phyloP scores from a whole-genome alignment of 2,888 invertebrate species.

The Drosophila acutilabella region DNA sequence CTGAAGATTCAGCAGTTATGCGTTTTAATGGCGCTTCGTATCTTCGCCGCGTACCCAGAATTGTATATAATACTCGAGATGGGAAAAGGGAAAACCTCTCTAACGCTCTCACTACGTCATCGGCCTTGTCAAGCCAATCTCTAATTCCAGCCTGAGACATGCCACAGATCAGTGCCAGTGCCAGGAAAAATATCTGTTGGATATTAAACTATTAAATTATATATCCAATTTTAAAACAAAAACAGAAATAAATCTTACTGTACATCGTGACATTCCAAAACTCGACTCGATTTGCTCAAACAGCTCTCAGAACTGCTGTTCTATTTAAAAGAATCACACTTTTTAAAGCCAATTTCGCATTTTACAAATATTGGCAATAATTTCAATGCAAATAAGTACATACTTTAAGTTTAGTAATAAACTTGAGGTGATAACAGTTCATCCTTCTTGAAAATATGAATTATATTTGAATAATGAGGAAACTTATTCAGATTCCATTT shows the following conservation, averaged over 20 bases:
- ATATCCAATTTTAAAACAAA: background rate
- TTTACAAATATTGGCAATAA: background rate
- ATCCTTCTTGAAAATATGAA: background rate
- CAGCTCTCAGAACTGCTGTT: constrained; percentile 34
- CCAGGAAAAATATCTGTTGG: constrained; percentile 40
- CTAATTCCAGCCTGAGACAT: constrained; percentile 27
- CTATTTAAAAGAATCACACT: background rate
- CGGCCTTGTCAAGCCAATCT: constrained; percentile 18
- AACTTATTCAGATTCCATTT: background rate
- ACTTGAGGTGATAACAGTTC: constrained; percentile 4
- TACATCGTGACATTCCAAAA: constrained; percentile 34
- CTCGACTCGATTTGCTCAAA: background rate
- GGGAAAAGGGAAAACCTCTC: constrained; percentile 8
- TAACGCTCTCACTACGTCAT: constrained; percentile 4
- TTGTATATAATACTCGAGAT: background rate
- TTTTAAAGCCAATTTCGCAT: constrained; percentile 41
- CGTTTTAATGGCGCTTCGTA: background rate
- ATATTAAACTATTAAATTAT: background rate
- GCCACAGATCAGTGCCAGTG: constrained; percentile 29
- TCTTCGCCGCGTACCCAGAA: constrained; percentile 10
- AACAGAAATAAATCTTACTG: constrained; percentile 21
- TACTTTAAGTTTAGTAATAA: background rate
- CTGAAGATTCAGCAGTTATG: constrained; percentile 16
- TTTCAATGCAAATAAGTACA: constrained; percentile 14
- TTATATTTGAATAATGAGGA: background rate